Conservation (phyloP, 2,797 vertebrate genomes). For the Microcaecilia unicolor region DNA sequence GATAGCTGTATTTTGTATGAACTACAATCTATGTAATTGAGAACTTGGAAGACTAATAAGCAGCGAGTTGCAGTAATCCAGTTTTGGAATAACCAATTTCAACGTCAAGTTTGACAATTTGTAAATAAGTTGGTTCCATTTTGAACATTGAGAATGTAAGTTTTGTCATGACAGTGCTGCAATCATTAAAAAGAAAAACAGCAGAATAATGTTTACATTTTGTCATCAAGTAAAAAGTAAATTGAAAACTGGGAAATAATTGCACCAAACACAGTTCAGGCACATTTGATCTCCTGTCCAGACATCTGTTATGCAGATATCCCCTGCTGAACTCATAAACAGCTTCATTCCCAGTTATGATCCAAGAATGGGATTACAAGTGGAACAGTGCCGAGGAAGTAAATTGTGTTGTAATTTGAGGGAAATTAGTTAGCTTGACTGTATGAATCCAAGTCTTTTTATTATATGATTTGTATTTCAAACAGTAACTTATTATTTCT, state of each 20-base stretch:
- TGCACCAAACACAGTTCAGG: slow-evolving; percentile 44
- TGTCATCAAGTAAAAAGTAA: slow-evolving; percentile 42
- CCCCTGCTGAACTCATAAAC: slow-evolving; percentile 41
- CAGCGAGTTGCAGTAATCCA: too few species aligned
- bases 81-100: too few species aligned
- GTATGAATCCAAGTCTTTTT: slow-evolving; percentile 23
- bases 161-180: too few species aligned
- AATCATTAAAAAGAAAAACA: too few species aligned
- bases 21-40: too few species aligned
- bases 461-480: too few species aligned
- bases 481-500: too few species aligned
- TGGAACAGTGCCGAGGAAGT: slow-evolving; percentile 37
- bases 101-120: too few species aligned
- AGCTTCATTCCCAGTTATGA: slow-evolving; percentile 56
- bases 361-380: slow-evolving; percentile 48
- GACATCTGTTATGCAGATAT: slow-evolving; percentile 64
- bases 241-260: slow-evolving; percentile 43
- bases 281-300: slow-evolving; percentile 31
- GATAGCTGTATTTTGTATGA: too few species aligned
- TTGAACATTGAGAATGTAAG: too few species aligned
- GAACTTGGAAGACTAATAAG: too few species aligned
- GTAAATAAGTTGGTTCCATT: too few species aligned
- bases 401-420: slow-evolving; percentile 39
- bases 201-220: slow-evolving; percentile 34
- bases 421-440: slow-evolving; percentile 36